phyloP scores from a whole-genome alignment of 2,113 vertebrate species.

The human (Homo sapiens) region DNA sequence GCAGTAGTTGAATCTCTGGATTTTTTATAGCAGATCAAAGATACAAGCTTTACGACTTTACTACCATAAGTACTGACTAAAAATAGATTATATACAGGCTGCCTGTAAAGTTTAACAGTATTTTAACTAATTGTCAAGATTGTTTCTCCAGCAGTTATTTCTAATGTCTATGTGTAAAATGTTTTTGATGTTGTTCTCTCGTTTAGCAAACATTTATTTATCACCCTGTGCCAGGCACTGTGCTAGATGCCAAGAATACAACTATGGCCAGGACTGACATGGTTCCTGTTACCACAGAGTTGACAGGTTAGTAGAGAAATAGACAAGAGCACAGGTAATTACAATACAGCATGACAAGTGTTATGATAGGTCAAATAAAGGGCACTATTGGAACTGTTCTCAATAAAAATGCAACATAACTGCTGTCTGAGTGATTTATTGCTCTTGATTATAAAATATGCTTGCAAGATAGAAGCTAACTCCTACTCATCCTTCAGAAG shows the following conservation, averaged over 20 bases:
- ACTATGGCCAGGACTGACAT: background rate
- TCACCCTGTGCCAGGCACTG: background rate
- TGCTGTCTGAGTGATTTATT: conserved; percentile 67
- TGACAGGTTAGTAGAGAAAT: background rate
- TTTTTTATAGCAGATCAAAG: conserved; percentile 35
- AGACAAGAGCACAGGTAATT: conserved; percentile 41
- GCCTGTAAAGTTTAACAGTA: background rate
- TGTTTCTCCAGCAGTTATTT: conserved; percentile 20
- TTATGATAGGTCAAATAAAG: conserved; percentile 66
- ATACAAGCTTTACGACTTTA: conserved; percentile 13
- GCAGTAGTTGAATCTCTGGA: background rate
- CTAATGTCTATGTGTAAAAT: background rate
- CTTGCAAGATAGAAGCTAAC: conserved; percentile 46
- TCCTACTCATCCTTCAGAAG: conserved; percentile 48
- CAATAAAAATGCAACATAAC: conserved; percentile 55
- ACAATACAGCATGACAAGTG: conserved; percentile 37
- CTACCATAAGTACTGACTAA: background rate
- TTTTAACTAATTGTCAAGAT: background rate
- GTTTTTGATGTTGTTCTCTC: background rate
- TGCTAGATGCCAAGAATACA: background rate
- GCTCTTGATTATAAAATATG: conserved; percentile 68
- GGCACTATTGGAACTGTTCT: conserved; percentile 37
- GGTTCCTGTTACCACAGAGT: background rate
- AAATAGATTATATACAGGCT: background rate
- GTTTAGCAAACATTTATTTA: conserved; percentile 9